Evolutionary conservation across 1,140 invertebrate species (phyloP).

Genomic region (Aphelenchoides fujianensis): DNA sequence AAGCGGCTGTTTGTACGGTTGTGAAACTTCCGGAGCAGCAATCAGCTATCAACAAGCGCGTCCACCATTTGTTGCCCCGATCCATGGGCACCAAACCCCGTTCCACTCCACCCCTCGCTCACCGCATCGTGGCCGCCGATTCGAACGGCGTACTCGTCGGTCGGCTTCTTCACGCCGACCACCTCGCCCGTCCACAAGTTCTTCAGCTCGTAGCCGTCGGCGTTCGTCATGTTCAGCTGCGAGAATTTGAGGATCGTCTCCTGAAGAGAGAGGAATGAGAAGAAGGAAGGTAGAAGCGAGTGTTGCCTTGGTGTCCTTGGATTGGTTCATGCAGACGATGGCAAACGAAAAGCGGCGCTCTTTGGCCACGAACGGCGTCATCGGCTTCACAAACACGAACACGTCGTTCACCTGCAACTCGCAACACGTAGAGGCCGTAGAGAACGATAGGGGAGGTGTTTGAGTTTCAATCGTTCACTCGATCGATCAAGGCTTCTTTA

Average conservation of each 20-base stretch:
- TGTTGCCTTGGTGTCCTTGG: background rate
- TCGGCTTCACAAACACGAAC: background rate
- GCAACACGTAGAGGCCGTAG: too few relatives aligned
- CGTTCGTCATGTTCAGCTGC: background rate
- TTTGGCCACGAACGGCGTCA: background rate
- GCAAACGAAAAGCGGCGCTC: background rate
- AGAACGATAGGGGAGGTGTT: too few relatives aligned
- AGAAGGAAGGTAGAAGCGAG: too few relatives aligned
- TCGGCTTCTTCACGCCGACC: background rate
- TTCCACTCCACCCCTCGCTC: too few relatives aligned
- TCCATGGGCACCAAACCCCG: too few relatives aligned
- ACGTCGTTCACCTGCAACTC: background rate
- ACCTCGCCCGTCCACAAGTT: slow-evolving; percentile 10
- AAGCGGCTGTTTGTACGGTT: too few relatives aligned
- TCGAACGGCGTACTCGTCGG: background rate
- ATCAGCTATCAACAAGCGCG: too few relatives aligned
- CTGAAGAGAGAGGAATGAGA: too few relatives aligned
- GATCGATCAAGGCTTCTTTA: too few relatives aligned
- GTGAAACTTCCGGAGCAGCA: too few relatives aligned
- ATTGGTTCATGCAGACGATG: slow-evolving; percentile 4
- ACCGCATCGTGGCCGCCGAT: background rate
- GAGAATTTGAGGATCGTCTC: background rate
- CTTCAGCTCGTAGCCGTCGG: background rate
- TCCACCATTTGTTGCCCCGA: too few relatives aligned
- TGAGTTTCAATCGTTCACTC: too few relatives aligned